Conservation (phyloP, 2,888 invertebrate genomes). For the Lottia gigantea region DNA sequence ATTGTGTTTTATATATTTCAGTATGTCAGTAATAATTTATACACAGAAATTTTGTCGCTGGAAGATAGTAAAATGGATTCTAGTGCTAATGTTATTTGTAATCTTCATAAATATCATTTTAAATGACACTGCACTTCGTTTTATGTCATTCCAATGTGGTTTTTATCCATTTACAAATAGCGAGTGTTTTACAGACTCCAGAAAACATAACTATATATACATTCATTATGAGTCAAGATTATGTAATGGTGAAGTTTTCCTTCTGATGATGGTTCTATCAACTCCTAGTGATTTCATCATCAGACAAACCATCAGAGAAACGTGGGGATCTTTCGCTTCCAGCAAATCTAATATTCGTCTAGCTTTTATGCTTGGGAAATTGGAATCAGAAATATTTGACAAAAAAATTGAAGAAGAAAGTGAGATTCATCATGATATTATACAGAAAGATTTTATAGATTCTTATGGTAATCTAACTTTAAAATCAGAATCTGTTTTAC, state of each 20-base stretch:
- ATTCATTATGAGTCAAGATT: neutral
- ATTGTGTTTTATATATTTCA: no score
- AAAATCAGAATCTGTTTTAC: no score
- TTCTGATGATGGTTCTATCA: conserved; percentile 22
- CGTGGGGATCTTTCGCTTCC: conserved; percentile 25
- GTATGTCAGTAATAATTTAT: no score
- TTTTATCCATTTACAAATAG: no score
- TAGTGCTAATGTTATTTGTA: no score
- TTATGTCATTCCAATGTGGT: no score
- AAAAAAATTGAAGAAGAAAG: conserved; percentile 23
- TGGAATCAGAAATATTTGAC: conserved; percentile 12
- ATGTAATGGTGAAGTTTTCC: conserved; percentile 12
- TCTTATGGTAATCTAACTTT: neutral
- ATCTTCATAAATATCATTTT: no score
- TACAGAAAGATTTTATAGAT: conserved; percentile 31
- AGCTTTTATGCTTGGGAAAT: conserved; percentile 23
- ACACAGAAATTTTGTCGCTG: no score
- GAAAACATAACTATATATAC: no score
- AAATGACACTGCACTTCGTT: no score
- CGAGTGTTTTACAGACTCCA: no score
- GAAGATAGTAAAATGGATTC: no score
- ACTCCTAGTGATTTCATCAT: conserved; percentile 22
- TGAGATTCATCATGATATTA: conserved; percentile 20
- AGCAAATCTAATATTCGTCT: conserved; percentile 18
- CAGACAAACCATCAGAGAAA: conserved; percentile 26